Base-by-base conservation (phyloP, 2,888 invertebrate species). In the Andricus curvator region DNA sequence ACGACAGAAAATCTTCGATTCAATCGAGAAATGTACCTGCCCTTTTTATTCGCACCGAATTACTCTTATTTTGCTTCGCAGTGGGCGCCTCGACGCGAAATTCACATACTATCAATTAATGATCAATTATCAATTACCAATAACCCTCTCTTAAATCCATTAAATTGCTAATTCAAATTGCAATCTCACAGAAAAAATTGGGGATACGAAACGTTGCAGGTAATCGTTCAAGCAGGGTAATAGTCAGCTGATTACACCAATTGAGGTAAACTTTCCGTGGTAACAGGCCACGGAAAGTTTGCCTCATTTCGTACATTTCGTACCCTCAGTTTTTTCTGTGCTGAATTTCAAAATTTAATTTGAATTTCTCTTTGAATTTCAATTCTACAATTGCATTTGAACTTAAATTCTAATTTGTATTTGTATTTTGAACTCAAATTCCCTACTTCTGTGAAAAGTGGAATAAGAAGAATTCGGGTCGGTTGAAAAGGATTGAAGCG, bases 301-400 rank as follows among this genome's bases (percentile, higher is more conserved):
- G 37, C 8, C 37, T 37, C 37, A n/a, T n/a, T n/a, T n/a, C n/a
- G n/a, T 6, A 37, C 20, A 37, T 37, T 37, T 8, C 8, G 37
- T 37, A 37, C 9, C 37, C 8, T 37, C 8, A 37, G 37, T 8
- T 37, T 37, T 37, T 37, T 37, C 37, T 37, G 9, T 8, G 37
- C 37, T 37, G 37, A 37, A 37, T 37, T n/a, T 74, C 62, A 77
- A 80, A 80, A 60, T 78, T 65, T 41, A 66, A 62, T 25, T 25
- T 51, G 44, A 33, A 56, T 56, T 37, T 37, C 17, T 17, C 15
- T 48, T 17, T 48, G n/a, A 44, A 25, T 67, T 22, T 74, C 65
- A 77, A 65, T 81, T 78, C 66, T 79, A 82, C 80, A 80, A 81
- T 56, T 56, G 56, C 56, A 56, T 56, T 56, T n/a, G 56, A 80